Evolutionary conservation across 2,113 vertebrate genomes (phyloP), one percentile per base, ranked within the genome.

Genomic region (Embiotoca jacksoni): DNA sequence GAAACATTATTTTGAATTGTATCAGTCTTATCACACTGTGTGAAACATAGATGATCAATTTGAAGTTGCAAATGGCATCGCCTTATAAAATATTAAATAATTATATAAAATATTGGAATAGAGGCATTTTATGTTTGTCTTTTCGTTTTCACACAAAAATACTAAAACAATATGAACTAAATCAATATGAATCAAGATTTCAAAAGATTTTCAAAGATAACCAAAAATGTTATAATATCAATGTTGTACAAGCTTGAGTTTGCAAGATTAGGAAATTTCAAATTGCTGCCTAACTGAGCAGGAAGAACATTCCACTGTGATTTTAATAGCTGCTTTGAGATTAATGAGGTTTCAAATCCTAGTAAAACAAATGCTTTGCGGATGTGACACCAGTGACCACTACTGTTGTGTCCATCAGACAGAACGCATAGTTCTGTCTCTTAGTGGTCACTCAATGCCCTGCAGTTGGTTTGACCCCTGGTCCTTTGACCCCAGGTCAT

Each of bases 391-490:
- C 58, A 63, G 37, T 59, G 70, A 72, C 46, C 61, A 47, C 37
- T 60, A 30, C 62, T 78, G 64, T 58, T 23, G 2, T 44, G 46
- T 72, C 61, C 52, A 73, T 76, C 75, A 80, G 33, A 35, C 56
- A 36, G 4, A 74, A 75, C 39, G 33, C 54, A 47, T 53, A 62
- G 57, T 31, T 46, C 46, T 49, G 60, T 68, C 30, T 64, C 23
- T 79, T 44, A 63, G 36, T 69, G 56, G 76, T 83, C 61, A 72
- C 54, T 66, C 46, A 67, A 3, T 67, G 55, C 23, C 30, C 49
- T 83, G 70, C 56, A 71, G 84, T 81, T 76, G 67, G 58, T 73
- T 85, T 88, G 84, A 81, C 86, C 63, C 35, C 11, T 7, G 68
- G 71, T 83, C 79, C 23, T 23, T 23, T 23, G 23, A 23, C 86